Evolutionary conservation across 2,888 invertebrate species (phyloP), one percentile per base, ranked within the genome.

Genomic region (Cheilosia scutellata): DNA sequence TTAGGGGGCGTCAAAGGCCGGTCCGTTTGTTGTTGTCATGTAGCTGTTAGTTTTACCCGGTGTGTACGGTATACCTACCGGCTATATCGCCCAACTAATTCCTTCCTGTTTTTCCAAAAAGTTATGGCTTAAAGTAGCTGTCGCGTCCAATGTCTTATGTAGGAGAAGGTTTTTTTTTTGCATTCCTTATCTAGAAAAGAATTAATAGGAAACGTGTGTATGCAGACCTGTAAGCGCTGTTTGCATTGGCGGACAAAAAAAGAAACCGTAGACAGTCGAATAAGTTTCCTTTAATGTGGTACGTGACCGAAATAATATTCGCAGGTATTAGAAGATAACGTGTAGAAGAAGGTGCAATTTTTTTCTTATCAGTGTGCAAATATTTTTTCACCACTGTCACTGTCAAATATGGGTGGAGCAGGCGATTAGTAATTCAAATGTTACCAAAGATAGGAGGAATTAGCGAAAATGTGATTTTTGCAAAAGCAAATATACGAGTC

Each of bases 261-360:
- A 37, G 5, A 58, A 25, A 29, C 53, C 4, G 31, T 51, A 51
- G 27, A 27, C 29, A 31, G 2, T 49, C 77, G 66, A 71, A 62
- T 78, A 74, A 78, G 68, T 68, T 83, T 63, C 62, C 62, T 83
- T 74, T 55, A 82, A 82, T 77, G 60, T 31, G 13, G 42, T 77
- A 82, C 78, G 78, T 83, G 83, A 83, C 72, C 57, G 68, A 83
- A 68, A 74, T 78, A 57, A 68, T 78, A 44, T 53, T 66, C 47
- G 33, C 49, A 65, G 29, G 33, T 33, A 31, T 33, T 33, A 42
- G 25, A 53, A 53, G 20, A 70, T 62, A 76, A 55, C 13, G 9
- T 33, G 29, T 40, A 11, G 20, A 25, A 53, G 4, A 47, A 27
- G 7, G 42, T 40, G 9, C 42, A 29, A 29, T 40, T 66, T 53